A percentile compares a stretch with the other conserved stretches of the same genome.
phyloP scores from a whole-genome alignment of 2,797 vertebrate species.

The Sebastes oblongus region DNA sequence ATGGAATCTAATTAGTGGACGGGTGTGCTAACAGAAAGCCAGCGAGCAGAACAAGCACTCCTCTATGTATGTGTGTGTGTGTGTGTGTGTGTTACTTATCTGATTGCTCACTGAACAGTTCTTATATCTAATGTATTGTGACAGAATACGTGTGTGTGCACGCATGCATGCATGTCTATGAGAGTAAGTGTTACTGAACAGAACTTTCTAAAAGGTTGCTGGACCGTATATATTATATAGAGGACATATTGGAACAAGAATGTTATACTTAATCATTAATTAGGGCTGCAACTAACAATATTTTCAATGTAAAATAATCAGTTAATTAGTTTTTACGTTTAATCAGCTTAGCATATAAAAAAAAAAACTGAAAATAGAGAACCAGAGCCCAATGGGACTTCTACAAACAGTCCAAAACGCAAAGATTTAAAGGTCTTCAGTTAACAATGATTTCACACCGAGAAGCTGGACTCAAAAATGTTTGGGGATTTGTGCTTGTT shows the following conservation, averaged over 20 bases:
- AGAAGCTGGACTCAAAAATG: too few species aligned
- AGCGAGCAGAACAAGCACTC: constrained; percentile 62
- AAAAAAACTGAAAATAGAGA: neutral
- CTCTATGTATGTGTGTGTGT: neutral
- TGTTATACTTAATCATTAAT: neutral
- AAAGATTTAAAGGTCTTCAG: neutral
- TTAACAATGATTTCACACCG: rapidly evolving
- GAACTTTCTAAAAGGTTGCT: constrained; percentile 16
- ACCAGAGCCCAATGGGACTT: neutral
- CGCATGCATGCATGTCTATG: neutral
- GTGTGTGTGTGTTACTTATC: constrained; percentile 17
- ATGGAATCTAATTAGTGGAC: constrained; percentile 80
- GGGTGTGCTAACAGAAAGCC: constrained; percentile 55
- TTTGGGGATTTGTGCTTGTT: too few species aligned
- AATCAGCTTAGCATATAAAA: neutral
- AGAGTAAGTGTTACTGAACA: constrained; percentile 2
- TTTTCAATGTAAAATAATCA: neutral
- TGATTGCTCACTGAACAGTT: constrained; percentile 55
- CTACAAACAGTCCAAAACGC: neutral
- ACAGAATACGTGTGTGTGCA: constrained; percentile 33
- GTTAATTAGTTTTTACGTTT: neutral
- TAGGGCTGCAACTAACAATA: neutral
- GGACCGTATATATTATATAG: neutral
- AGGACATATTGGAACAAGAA: neutral
- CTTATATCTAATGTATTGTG: constrained; percentile 60